Evolutionary conservation across 1,140 invertebrate genomes (phyloP).

Genomic region (Eriocheir sinensis): DNA sequence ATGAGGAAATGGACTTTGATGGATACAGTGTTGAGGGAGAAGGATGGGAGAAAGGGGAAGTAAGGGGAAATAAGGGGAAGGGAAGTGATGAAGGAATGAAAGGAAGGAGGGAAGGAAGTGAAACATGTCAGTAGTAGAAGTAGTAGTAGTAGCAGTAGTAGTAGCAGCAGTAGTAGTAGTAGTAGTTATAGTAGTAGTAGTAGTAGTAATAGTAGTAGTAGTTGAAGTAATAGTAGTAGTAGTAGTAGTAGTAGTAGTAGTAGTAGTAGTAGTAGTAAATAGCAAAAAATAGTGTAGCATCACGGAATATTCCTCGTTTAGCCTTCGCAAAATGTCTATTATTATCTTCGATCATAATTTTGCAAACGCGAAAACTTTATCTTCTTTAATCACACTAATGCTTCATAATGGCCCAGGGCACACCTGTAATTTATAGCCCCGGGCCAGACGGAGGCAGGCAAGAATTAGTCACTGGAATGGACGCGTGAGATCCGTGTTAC

Average conservation of each 20-base stretch:
- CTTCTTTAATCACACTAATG: conserved; percentile 25
- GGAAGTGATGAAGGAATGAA: too few species aligned
- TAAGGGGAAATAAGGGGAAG: too few species aligned
- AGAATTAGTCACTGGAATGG: conserved; percentile 15
- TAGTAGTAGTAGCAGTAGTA: background rate
- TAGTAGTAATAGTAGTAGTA: conserved; percentile 26
- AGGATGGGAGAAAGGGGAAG: background rate
- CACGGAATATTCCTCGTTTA: background rate
- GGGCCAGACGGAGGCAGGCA: background rate
- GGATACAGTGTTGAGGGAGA: too few species aligned
- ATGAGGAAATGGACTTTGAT: too few species aligned
- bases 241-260: conserved; percentile 25
- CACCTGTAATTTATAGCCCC: background rate
- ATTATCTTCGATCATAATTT: conserved; percentile 18
- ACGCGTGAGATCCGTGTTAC: conserved; percentile 13
- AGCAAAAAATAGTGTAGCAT: background rate
- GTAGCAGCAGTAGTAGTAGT: background rate
- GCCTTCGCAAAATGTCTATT: background rate
- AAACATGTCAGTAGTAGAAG: too few species aligned
- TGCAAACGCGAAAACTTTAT: conserved; percentile 25
- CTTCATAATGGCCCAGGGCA: background rate
- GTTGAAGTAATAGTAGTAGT: conserved; percentile 24
- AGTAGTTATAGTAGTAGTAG: conserved; percentile 25
- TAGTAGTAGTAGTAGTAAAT: background rate
- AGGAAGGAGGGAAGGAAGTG: too few species aligned